Evolutionary conservation across 1,140 invertebrate genomes (phyloP).

Genomic region (Lasaia peninsularis): DNA sequence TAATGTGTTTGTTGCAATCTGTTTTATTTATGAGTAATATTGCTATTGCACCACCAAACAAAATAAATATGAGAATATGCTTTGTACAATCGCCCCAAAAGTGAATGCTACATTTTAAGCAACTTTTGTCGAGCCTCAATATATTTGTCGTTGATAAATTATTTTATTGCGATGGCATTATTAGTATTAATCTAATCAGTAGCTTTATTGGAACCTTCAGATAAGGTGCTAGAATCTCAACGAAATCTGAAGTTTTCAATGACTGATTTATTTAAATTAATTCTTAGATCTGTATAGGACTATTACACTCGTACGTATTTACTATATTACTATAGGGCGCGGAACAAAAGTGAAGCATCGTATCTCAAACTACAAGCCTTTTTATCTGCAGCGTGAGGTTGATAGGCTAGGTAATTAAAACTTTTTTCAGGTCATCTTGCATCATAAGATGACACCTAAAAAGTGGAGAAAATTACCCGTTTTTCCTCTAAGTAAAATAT

Average conservation of each 20-base stretch:
- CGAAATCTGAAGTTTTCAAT: slow-evolving; percentile 68
- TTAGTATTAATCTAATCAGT: slow-evolving; percentile 27
- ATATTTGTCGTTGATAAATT: neutral
- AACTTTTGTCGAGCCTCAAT: neutral
- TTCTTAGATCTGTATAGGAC: slow-evolving; percentile 52
- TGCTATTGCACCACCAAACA: no score
- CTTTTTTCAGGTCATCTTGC: slow-evolving; percentile 6
- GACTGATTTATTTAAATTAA: slow-evolving; percentile 56
- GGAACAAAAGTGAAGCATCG: neutral
- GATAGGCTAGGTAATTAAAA: neutral
- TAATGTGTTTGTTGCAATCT: no score
- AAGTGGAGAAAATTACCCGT: neutral
- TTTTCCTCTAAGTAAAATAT: no score
- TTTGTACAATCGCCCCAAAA: neutral
- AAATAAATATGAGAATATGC: neutral
- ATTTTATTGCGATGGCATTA: slow-evolving; percentile 26
- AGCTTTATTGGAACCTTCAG: slow-evolving; percentile 66
- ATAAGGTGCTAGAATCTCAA: slow-evolving; percentile 65
- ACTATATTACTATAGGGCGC: neutral
- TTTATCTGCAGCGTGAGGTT: no score
- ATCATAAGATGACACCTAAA: slow-evolving; percentile 6
- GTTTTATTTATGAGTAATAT: no score
- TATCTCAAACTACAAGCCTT: neutral
- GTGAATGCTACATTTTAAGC: neutral
- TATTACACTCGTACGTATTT: slow-evolving; percentile 1